These are phyloP conservation scores for Torymus texanus DNA, from an alignment of 2,888 invertebrate genomes.

Conservation along the genomic window DNA sequence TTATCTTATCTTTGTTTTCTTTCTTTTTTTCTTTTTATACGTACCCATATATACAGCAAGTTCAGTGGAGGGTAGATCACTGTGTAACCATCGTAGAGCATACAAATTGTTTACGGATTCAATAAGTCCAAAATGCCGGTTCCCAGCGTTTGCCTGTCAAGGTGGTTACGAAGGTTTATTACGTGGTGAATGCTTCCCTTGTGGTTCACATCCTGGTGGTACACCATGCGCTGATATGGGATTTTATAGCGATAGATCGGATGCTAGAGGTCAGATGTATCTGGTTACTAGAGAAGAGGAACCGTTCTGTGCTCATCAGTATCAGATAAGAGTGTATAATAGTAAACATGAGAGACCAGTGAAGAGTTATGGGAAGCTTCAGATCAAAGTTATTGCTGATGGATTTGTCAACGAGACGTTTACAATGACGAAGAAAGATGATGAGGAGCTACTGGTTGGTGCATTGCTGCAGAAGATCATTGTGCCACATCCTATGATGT, in stretches of 20 bases:
- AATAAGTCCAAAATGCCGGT: slow-evolving; percentile 92
- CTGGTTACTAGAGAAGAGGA: slow-evolving; percentile 92
- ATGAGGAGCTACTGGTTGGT: slow-evolving; percentile 83
- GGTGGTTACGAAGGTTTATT: slow-evolving; percentile 88
- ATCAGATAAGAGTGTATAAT: slow-evolving; percentile 81
- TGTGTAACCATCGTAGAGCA: slow-evolving; percentile 95
- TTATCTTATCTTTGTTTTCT: not conserved
- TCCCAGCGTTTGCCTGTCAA: slow-evolving; percentile 92
- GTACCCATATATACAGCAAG: slow-evolving; percentile 77
- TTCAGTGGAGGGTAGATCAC: slow-evolving; percentile 88
- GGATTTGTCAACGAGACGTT: slow-evolving; percentile 91
- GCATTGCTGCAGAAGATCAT: slow-evolving; percentile 87
- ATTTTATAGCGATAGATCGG: slow-evolving; percentile 91
- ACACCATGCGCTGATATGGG: slow-evolving; percentile 93
- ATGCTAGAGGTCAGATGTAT: slow-evolving; percentile 90
- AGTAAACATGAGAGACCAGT: slow-evolving; percentile 81
- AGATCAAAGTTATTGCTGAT: slow-evolving; percentile 87
- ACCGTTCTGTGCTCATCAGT: slow-evolving; percentile 96
- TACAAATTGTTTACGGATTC: slow-evolving; percentile 97
- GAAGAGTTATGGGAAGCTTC: slow-evolving; percentile 85
- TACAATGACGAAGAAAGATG: slow-evolving; percentile 90
- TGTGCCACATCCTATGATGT: slow-evolving; percentile 91
- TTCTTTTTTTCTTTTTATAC: not conserved
- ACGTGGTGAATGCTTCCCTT: slow-evolving; percentile 86
- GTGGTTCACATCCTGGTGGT: slow-evolving; percentile 77